Conservation (phyloP, 2,888 invertebrate genomes). For the Cheilosia urbana region DNA sequence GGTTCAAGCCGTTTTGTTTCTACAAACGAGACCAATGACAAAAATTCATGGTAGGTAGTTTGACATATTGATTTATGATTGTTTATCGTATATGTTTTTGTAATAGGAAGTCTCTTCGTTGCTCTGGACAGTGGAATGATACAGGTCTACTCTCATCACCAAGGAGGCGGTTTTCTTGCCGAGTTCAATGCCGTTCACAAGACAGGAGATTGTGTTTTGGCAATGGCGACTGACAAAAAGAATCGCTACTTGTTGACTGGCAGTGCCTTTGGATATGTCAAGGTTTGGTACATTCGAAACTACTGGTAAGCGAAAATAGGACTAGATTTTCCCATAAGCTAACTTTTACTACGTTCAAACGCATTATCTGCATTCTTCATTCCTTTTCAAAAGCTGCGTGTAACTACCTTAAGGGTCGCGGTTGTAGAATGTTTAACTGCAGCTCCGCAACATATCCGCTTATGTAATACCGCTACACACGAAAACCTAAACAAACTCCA, state of each 20-base stretch:
- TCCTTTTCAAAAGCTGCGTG: too few relatives aligned
- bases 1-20: slow-evolving; percentile 88
- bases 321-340: background rate
- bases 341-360: too few relatives aligned
- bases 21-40: slow-evolving; percentile 86
- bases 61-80: too few relatives aligned
- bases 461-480: too few relatives aligned
- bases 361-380: too few relatives aligned
- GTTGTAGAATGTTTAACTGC: too few relatives aligned
- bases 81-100: too few relatives aligned
- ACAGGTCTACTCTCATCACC: slow-evolving; percentile 93
- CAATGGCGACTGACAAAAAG: slow-evolving; percentile 88
- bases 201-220: slow-evolving; percentile 85
- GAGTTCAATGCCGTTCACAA: slow-evolving; percentile 89
- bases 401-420: too few relatives aligned
- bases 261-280: slow-evolving; percentile 90
- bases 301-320: slow-evolving; percentile 84
- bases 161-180: slow-evolving; percentile 88
- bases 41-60: slow-evolving; percentile 83
- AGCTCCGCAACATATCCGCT: too few relatives aligned
- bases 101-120: slow-evolving; percentile 89
- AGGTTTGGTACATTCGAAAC: slow-evolving; percentile 90
- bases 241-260: slow-evolving; percentile 91
- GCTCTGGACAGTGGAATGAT: slow-evolving; percentile 90
- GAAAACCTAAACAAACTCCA: too few relatives aligned